Percentiles rank a stretch among this genome's conserved stretches.
Conservation (phyloP, 2,113 vertebrate species). For the Petrocephalus zakoni region DNA sequence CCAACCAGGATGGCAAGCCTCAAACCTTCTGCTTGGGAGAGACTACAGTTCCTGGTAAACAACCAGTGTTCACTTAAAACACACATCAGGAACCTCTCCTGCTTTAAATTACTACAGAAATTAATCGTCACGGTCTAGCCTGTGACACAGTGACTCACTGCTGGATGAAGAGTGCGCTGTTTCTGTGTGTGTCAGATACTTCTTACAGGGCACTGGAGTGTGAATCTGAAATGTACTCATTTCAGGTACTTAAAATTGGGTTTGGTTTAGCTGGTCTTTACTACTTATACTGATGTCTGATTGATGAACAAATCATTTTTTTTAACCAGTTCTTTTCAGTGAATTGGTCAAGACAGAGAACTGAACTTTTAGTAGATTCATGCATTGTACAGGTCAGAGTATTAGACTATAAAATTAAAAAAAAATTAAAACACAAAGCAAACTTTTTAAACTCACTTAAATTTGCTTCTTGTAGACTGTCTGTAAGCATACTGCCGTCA, state of each 20-base stretch:
- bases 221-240: background rate
- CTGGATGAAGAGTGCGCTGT: background rate
- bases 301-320: background rate
- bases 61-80: background rate
- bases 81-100: background rate
- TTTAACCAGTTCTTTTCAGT: background rate
- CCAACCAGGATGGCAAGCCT: background rate
- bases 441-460: too few relatives aligned
- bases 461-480: too few relatives aligned
- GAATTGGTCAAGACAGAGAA: background rate
- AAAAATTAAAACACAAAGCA: too few relatives aligned
- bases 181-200: background rate
- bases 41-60: background rate
- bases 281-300: background rate
- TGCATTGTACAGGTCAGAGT: background rate
- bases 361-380: background rate
- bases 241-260: background rate
- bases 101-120: background rate
- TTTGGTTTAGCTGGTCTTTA: background rate
- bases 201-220: background rate
- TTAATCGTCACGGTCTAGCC: background rate
- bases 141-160: background rate
- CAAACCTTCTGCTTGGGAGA: background rate
- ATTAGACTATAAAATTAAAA: too few relatives aligned
- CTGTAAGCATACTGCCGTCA: too few relatives aligned